Base-by-base conservation (phyloP, 2,888 invertebrate species). In the Papilio gigon region DNA sequence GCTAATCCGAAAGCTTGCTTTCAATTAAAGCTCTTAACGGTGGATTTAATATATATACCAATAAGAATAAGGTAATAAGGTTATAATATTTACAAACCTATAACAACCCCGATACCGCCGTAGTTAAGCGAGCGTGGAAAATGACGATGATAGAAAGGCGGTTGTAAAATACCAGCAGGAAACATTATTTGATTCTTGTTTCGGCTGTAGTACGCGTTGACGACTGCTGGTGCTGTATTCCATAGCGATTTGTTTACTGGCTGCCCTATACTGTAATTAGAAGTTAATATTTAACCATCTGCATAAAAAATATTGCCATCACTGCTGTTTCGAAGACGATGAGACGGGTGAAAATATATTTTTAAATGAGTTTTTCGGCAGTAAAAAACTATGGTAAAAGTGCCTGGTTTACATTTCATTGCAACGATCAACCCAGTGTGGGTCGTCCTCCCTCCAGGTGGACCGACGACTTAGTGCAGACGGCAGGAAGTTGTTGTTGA, bases 111-210 rank as follows among this genome's bases (percentile, higher is more conserved):
- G 70, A 98, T 97, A 3, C 97, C 97, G 0, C 97, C 97, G 78
- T 96, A 97, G 86, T 97, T 97, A 9, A 97, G 87, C 0, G 95
- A 94, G 35, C 95, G 93, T 0, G 97, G 97, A 76, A 97, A 96
- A 80, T 96, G 94, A 14, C 96, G 93, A 84, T 97, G 97, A 80
- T 98, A 98, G 87, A 98, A 98, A 0, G 98, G 98, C 0, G 98
- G 97, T 84, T 98, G 98, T 3, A 98, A 89, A 76, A 98, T 98
- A 0, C 98, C 98, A 0, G 98, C 98, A 0, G 98, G 98, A 85
- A 98, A 98, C 93, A 97, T 96, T 67, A 98, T 98, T 88, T 98
- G 98, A 86, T 98, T 98, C 84, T 97, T 98, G 80, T 98, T 97
- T 40, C 98, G 95, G 79, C 97, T 98, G 85, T 98, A 99, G 84